Evolutionary conservation across 2,113 vertebrate species (phyloP).

Genomic region (Salminus brasiliensis): DNA sequence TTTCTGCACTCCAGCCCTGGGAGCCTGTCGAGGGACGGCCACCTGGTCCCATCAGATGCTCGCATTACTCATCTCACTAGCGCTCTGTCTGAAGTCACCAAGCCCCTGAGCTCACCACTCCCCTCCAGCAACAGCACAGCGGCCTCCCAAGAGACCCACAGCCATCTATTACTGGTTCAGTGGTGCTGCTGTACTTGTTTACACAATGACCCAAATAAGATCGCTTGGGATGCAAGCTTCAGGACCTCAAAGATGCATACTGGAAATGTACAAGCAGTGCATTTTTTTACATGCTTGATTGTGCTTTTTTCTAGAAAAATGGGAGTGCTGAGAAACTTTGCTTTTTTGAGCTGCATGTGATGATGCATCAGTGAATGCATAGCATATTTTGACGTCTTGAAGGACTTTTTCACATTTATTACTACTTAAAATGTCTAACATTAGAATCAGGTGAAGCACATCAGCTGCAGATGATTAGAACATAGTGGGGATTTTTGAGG

Average conservation of each 20-base stretch:
- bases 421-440: no score
- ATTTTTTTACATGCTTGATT: background rate
- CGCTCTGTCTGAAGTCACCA: slow-evolving; percentile 50
- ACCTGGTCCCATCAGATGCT: slow-evolving; percentile 71
- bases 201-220: slow-evolving; percentile 74
- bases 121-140: slow-evolving; percentile 51
- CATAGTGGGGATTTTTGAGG: no score
- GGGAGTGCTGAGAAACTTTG: background rate
- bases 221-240: slow-evolving; percentile 51
- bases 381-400: background rate
- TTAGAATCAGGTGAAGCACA: no score
- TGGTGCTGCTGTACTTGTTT: slow-evolving; percentile 57
- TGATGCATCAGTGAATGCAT: background rate
- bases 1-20: slow-evolving; percentile 64
- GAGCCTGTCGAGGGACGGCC: slow-evolving; percentile 66
- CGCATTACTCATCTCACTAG: slow-evolving; percentile 72
- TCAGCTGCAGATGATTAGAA: no score
- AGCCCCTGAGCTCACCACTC: slow-evolving; percentile 40
- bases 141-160: slow-evolving; percentile 36
- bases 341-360: background rate
- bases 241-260: slow-evolving; percentile 33
- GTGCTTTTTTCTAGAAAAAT: background rate
- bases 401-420: no score
- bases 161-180: slow-evolving; percentile 53
- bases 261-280: slow-evolving; percentile 28